phyloP scores from a whole-genome alignment of 2,888 invertebrate species.

The Phalangium opilio region DNA sequence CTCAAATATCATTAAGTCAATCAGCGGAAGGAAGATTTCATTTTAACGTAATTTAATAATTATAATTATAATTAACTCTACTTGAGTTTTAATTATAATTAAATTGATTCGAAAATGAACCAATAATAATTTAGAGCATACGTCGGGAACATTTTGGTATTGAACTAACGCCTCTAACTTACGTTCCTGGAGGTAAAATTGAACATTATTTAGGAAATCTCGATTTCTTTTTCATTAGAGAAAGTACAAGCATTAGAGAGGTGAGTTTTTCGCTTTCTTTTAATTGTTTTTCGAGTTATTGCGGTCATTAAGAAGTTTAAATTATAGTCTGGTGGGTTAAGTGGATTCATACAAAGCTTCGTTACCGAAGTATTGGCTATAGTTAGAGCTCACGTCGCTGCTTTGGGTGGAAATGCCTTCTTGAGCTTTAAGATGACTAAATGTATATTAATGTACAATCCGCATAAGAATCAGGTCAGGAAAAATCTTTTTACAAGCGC shows the following conservation, averaged over 20 bases:
- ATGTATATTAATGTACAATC: slow-evolving; percentile 74
- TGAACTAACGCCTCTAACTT: slow-evolving; percentile 64
- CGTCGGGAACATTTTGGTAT: slow-evolving; percentile 40
- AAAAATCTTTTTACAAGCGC: no score
- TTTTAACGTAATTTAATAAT: slow-evolving; percentile 15
- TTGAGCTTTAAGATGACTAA: slow-evolving; percentile 86
- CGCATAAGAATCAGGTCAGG: slow-evolving; percentile 86
- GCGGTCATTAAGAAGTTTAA: background rate
- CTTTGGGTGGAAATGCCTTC: slow-evolving; percentile 87
- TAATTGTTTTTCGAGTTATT: background rate
- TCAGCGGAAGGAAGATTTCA: slow-evolving; percentile 11
- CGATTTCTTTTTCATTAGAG: slow-evolving; percentile 87
- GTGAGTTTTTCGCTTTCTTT: slow-evolving; percentile 23
- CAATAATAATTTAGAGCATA: no score
- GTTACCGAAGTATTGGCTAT: slow-evolving; percentile 85
- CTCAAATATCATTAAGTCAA: slow-evolving; percentile 4
- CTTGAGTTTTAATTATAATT: no score
- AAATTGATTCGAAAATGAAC: no score
- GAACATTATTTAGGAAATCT: slow-evolving; percentile 74
- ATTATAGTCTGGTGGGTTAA: slow-evolving; percentile 66
- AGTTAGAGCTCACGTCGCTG: slow-evolving; percentile 78
- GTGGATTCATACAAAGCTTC: slow-evolving; percentile 86
- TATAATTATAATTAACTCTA: no score
- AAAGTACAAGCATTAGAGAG: slow-evolving; percentile 80
- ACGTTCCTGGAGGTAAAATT: slow-evolving; percentile 57